Percentiles rank a stretch among this genome's conserved stretches.
These are phyloP conservation scores for Nowickia ferox DNA, from an alignment of 2,888 invertebrate genomes.

Conservation along the genomic window DNA sequence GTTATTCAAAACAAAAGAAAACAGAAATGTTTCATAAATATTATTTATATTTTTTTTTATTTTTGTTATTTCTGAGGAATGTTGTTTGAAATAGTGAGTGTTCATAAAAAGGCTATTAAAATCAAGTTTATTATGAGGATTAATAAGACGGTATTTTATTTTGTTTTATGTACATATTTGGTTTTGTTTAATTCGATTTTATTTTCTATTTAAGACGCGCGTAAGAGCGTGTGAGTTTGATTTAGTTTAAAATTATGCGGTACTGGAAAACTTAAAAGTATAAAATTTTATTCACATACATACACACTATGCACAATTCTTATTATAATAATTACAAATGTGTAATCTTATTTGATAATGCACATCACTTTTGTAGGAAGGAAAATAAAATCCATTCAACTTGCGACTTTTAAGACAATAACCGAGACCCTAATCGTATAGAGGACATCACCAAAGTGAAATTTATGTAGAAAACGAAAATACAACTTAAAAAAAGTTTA, in stretches of 20 bases:
- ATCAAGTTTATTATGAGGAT: slow-evolving; percentile 62
- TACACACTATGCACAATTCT: no score
- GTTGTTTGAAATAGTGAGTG: slow-evolving; percentile 22
- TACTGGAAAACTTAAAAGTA: no score
- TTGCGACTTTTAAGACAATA: no score
- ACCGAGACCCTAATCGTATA: no score
- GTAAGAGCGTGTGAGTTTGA: slow-evolving; percentile 1
- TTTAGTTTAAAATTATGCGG: neutral
- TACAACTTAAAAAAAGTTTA: no score
- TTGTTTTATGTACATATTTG: slow-evolving; percentile 10
- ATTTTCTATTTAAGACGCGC: neutral
- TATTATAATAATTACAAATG: no score
- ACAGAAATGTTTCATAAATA: slow-evolving; percentile 47
- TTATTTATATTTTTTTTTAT: neutral
- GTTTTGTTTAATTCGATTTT: neutral
- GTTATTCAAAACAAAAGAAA: slow-evolving; percentile 26
- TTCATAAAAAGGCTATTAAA: slow-evolving; percentile 57
- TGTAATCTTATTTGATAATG: no score
- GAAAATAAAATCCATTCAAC: no score
- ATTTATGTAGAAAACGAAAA: no score
- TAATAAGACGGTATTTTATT: slow-evolving; percentile 31
- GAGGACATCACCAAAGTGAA: no score
- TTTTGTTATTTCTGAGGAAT: slow-evolving; percentile 26
- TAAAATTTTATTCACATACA: no score
- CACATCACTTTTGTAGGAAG: no score